These are phyloP conservation scores for Drosophila austrosaltans DNA, from an alignment of 2,888 invertebrate genomes.

Conservation along the genomic window DNA sequence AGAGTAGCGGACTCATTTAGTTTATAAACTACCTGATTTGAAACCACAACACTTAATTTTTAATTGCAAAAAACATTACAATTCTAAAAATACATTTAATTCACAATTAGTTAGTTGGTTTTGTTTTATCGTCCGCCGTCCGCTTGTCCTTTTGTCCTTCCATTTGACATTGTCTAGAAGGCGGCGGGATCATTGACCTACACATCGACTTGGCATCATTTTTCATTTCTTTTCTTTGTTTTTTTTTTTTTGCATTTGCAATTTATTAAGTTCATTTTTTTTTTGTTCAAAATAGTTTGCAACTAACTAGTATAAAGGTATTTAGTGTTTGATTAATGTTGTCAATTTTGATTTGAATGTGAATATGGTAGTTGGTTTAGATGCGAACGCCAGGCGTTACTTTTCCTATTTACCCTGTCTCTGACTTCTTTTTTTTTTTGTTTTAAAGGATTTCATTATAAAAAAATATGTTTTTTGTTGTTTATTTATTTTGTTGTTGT, in stretches of 20 bases:
- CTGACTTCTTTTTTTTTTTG: neutral
- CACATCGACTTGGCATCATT: slow-evolving; percentile 5
- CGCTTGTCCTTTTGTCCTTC: neutral
- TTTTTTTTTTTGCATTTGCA: slow-evolving; percentile 64
- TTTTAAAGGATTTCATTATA: slow-evolving; percentile 13
- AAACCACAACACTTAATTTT: slow-evolving; percentile 71
- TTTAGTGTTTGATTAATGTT: slow-evolving; percentile 13
- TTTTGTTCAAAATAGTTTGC: slow-evolving; percentile 38
- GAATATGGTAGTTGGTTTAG: neutral
- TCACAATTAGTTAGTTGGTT: slow-evolving; percentile 56
- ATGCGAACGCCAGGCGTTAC: slow-evolving; percentile 1
- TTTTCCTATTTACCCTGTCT: neutral
- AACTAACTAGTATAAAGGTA: slow-evolving; percentile 11
- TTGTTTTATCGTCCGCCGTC: slow-evolving; percentile 12
- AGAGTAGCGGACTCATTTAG: slow-evolving; percentile 39
- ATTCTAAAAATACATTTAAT: slow-evolving; percentile 70
- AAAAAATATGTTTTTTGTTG: neutral
- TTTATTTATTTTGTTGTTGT: neutral
- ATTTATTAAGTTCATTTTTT: slow-evolving; percentile 32
- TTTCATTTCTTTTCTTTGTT: slow-evolving; percentile 46
- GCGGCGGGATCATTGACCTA: neutral
- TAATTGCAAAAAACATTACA: slow-evolving; percentile 58
- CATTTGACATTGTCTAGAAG: neutral
- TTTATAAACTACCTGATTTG: slow-evolving; percentile 61
- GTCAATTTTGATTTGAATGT: slow-evolving; percentile 1